Conservation (phyloP, 2,113 vertebrate genomes). For the Callipepla squamata region DNA sequence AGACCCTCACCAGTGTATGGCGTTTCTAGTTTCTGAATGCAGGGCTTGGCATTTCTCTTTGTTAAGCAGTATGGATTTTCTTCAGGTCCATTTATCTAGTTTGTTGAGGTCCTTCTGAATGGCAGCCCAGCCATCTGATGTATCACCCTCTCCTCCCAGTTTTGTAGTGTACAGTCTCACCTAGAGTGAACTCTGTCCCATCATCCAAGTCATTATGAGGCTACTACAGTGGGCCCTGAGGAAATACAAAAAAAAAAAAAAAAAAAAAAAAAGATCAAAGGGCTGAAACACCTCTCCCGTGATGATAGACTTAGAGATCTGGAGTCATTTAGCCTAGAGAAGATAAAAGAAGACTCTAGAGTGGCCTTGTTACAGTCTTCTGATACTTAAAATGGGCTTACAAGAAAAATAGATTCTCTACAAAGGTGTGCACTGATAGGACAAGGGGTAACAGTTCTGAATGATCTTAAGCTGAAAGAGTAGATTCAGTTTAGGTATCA, state of each 20-base stretch:
- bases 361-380: background rate
- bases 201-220: background rate
- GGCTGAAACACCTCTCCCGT: no score
- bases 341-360: background rate
- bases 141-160: background rate
- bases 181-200: background rate
- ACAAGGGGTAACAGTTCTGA: background rate
- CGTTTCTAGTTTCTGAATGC: background rate
- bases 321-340: background rate
- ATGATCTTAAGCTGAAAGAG: no score
- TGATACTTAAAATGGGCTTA: background rate
- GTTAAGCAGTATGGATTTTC: background rate
- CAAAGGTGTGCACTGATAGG: background rate
- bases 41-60: background rate
- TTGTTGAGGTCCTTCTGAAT: background rate
- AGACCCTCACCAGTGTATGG: no score
- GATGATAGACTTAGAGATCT: background rate
- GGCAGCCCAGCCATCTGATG: background rate
- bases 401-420: background rate
- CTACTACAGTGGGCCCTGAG: background rate
- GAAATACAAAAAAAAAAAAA: background rate
- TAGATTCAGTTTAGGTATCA: no score
- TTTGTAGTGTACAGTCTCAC: background rate
- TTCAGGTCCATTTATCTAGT: background rate
- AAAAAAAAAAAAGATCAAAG: background rate